Evolutionary conservation across 2,888 invertebrate species (phyloP).

Genomic region (Anticlea derivata): DNA sequence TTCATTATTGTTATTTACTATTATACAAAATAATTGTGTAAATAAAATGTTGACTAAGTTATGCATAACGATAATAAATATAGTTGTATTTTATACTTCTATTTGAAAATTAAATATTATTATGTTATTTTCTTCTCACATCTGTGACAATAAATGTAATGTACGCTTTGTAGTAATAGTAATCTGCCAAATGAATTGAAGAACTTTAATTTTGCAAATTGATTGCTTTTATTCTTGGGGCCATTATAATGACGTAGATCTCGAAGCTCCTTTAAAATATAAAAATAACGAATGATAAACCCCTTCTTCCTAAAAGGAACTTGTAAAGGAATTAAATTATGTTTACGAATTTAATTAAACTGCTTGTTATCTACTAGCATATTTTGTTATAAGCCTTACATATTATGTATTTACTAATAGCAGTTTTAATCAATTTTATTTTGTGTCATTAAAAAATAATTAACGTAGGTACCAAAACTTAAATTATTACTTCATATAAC

Average conservation of each 20-base stretch:
- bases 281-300: conserved; percentile 1
- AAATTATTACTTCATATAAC: too few relatives aligned
- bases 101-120: conserved; percentile 36
- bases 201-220: conserved; percentile 24
- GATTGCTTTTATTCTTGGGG: conserved; percentile 29
- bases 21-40: conserved; percentile 63
- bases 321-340: background rate
- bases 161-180: conserved; percentile 79
- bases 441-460: too few relatives aligned
- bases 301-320: conserved; percentile 5
- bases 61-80: conserved; percentile 39
- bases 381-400: too few relatives aligned
- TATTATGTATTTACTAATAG: too few relatives aligned
- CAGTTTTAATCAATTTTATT: too few relatives aligned
- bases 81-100: conserved; percentile 44
- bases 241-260: conserved; percentile 13
- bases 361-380: background rate
- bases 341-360: background rate
- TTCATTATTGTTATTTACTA: conserved; percentile 55
- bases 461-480: too few relatives aligned
- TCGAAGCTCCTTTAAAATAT: background rate
- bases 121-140: conserved; percentile 69
- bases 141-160: conserved; percentile 82
- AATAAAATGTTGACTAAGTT: conserved; percentile 50
- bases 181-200: conserved; percentile 66